Conservation (phyloP, 2,888 invertebrate genomes). For the Hirtodrosophila confusa region DNA sequence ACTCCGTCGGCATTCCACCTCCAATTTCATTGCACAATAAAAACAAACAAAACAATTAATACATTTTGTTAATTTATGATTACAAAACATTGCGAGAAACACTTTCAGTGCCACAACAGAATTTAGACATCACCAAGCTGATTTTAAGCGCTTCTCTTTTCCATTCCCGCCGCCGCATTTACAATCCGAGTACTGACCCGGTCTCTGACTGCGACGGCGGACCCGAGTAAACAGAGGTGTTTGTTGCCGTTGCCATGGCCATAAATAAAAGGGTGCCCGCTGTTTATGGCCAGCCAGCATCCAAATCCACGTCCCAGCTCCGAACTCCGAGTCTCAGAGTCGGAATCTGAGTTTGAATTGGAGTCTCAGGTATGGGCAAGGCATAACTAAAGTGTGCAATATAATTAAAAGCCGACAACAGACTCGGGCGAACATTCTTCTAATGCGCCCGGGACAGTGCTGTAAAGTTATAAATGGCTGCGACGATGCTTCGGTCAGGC, state of each 20-base stretch:
- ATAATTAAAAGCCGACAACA: conserved; percentile 83
- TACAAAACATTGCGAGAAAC: conserved; percentile 78
- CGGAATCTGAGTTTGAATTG: conserved; percentile 30
- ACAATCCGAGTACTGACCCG: conserved; percentile 47
- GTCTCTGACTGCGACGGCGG: conserved; percentile 29
- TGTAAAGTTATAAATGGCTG: conserved; percentile 72
- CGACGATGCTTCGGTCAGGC: conserved; percentile 28
- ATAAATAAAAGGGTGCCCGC: conserved; percentile 80
- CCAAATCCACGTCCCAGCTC: conserved; percentile 46
- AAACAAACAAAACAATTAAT: conserved; percentile 81
- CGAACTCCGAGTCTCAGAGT: conserved; percentile 13
- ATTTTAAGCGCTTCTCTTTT: conserved; percentile 46
- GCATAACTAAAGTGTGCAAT: conserved; percentile 82
- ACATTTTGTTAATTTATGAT: conserved; percentile 83
- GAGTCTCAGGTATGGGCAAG: conserved; percentile 43
- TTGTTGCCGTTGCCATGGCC: conserved; percentile 71
- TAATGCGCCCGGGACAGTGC: conserved; percentile 66
- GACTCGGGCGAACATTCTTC: conserved; percentile 66
- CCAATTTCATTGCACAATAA: conserved; percentile 71
- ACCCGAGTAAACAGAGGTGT: conserved; percentile 74
- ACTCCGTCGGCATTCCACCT: conserved; percentile 62
- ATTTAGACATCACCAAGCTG: conserved; percentile 76
- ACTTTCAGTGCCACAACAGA: conserved; percentile 66
- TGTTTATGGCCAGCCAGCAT: conserved; percentile 71
- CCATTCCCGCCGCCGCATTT: conserved; percentile 40